phyloP scores from a whole-genome alignment of 2,888 invertebrate genomes.

The Chydorus sphaericus region DNA sequence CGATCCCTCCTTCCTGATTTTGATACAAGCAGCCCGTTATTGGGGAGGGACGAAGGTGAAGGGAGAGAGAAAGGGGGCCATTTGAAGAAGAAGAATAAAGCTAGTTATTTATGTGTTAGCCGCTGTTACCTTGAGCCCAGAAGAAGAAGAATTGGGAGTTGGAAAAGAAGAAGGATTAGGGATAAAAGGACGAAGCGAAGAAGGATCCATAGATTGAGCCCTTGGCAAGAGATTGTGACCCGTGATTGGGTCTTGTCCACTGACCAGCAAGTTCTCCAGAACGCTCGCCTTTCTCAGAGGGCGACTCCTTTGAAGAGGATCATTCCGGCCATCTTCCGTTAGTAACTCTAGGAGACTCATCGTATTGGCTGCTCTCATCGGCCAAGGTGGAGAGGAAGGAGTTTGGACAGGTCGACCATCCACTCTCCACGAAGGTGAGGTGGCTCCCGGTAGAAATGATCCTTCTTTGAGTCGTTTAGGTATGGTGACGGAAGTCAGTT shows the following conservation, averaged over 20 bases:
- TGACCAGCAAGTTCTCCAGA: conserved; percentile 85
- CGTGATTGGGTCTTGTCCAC: conserved; percentile 85
- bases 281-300: conserved; percentile 39
- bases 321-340: neutral
- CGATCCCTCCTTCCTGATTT: too few relatives aligned
- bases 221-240: conserved; percentile 70
- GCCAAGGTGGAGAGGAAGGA: neutral
- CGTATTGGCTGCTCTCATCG: neutral
- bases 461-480: too few relatives aligned
- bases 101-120: too few relatives aligned
- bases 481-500: too few relatives aligned
- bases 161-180: conserved; percentile 3
- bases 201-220: neutral
- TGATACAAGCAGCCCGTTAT: too few relatives aligned
- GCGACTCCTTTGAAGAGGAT: neutral
- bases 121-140: neutral
- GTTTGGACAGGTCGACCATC: too few relatives aligned
- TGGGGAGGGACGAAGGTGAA: too few relatives aligned
- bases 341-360: neutral
- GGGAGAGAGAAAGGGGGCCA: too few relatives aligned
- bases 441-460: too few relatives aligned
- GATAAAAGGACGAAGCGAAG: neutral
- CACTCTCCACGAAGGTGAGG: too few relatives aligned
- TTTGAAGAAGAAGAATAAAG: too few relatives aligned
- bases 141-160: neutral